Evolutionary conservation across 2,797 vertebrate species (phyloP), one percentile per base, ranked within the genome.

Genomic region (Brotula barbata): DNA sequence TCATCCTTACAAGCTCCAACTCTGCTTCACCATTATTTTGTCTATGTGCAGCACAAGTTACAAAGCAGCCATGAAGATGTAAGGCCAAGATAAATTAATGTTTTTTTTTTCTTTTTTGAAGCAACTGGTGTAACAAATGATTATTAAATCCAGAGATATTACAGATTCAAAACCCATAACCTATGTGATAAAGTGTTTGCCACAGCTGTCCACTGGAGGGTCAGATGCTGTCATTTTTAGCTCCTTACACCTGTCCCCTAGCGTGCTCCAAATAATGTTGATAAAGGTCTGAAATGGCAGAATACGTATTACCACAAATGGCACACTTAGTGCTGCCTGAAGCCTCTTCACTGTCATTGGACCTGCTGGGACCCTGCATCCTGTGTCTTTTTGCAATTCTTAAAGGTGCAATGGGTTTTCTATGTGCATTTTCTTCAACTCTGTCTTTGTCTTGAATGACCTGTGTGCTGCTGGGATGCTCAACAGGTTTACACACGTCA

Each of bases 261-360:
- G 92, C 91, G 53, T 93, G 92, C 78, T 90, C 80, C 54, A 93
- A 71, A 73, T 93, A 93, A 85, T 93, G 92, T 3, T 89, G 84
- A 68, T 92, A 90, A 37, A 93, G 86, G 42, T 89, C 87, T 64
- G 87, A 79, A 60, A 92, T 82, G 11, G 73, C 52, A 50, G 70
- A 3, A 74, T 87, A 92, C 3, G 62, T 12, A 16, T 71, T 71
- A 1, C 84, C 86, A 64, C 92, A 93, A 49, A 92, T 83, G 1
- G 88, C 85, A 58, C 92, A 93, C 22, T 69, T 54, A 0, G 89
- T 75, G 6, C 61, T 68, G 2, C 76, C 83, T 16, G 71, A 49
- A 9, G 71, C 34, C 1, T 8, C 76, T 25, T 68, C 72, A 17
- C 39, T 33, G 3, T 44, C 40, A 1, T 59, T 58, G 42, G 69